These are phyloP conservation scores for Gallinago paraguaiae DNA, from an alignment of 2,113 vertebrate species.

Conservation along the genomic window DNA sequence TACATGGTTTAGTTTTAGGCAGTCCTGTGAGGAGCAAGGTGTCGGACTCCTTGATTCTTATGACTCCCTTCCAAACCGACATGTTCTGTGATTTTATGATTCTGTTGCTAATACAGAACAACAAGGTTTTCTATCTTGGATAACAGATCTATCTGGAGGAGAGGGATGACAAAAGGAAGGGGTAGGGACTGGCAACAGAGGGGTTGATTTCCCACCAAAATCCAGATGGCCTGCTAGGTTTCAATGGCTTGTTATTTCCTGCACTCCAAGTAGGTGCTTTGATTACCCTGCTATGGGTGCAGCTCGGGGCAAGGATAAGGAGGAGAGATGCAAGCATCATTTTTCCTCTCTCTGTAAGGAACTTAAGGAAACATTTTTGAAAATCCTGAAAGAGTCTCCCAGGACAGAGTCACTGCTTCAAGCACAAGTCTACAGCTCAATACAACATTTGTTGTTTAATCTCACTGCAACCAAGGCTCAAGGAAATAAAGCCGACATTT, in stretches of 20 bases:
- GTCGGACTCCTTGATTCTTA: not conserved
- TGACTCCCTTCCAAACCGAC: not conserved
- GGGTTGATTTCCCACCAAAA: not conserved
- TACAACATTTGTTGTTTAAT: not conserved
- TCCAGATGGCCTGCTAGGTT: not conserved
- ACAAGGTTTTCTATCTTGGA: not conserved
- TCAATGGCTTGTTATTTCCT: not conserved
- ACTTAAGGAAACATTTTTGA: not conserved
- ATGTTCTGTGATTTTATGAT: not conserved
- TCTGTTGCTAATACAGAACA: not conserved
- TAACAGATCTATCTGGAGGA: not conserved
- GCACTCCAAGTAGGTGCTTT: not conserved
- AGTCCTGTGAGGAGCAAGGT: rapidly evolving
- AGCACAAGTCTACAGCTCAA: not conserved
- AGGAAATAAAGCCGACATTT: not conserved
- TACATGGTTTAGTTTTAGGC: not conserved
- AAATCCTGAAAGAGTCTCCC: not conserved
- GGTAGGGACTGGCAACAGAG: not conserved
- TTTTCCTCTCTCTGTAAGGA: not conserved
- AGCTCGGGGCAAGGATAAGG: not conserved
- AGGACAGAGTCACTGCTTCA: not conserved
- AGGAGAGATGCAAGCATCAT: not conserved
- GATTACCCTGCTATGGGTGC: not conserved
- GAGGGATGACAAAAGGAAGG: not conserved
- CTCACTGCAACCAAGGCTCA: not conserved